phyloP scores from a whole-genome alignment of 2,888 invertebrate species.

The Ptilodon capucinus region DNA sequence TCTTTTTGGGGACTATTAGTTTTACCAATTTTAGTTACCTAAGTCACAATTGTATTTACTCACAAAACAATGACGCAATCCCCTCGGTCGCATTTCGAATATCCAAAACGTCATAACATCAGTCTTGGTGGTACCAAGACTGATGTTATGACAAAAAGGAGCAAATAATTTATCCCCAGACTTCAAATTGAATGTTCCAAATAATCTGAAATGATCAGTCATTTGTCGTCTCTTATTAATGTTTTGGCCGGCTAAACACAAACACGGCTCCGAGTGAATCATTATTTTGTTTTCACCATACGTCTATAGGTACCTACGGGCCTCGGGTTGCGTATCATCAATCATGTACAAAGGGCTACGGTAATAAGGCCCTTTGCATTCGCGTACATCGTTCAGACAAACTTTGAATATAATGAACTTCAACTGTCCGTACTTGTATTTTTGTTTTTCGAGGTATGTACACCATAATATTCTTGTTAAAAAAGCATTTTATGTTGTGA shows the following conservation, averaged over 20 bases:
- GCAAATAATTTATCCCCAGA: conserved; percentile 16
- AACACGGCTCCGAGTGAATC: background rate
- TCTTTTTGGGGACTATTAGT: no score
- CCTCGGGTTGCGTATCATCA: conserved; percentile 33
- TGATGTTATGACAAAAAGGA: conserved; percentile 17
- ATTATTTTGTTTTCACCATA: conserved; percentile 9
- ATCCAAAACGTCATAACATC: background rate
- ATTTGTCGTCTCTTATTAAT: conserved; percentile 39
- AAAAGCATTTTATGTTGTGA: background rate
- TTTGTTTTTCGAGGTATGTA: conserved; percentile 4
- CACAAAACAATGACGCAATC: background rate
- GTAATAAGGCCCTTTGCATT: conserved; percentile 54
- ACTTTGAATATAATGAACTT: conserved; percentile 31
- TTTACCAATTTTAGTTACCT: no score
- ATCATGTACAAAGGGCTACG: conserved; percentile 47
- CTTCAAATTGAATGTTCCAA: conserved; percentile 17
- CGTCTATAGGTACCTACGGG: conserved; percentile 11
- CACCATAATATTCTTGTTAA: background rate
- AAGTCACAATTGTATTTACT: no score
- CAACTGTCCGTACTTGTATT: conserved; percentile 7
- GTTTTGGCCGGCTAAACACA: background rate
- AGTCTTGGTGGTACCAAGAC: no score
- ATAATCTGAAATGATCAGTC: conserved; percentile 33
- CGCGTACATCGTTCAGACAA: conserved; percentile 31
- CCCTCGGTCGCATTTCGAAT: background rate